Conservation (phyloP, 2,113 vertebrate species). For the Deroptyus accipitrinus region DNA sequence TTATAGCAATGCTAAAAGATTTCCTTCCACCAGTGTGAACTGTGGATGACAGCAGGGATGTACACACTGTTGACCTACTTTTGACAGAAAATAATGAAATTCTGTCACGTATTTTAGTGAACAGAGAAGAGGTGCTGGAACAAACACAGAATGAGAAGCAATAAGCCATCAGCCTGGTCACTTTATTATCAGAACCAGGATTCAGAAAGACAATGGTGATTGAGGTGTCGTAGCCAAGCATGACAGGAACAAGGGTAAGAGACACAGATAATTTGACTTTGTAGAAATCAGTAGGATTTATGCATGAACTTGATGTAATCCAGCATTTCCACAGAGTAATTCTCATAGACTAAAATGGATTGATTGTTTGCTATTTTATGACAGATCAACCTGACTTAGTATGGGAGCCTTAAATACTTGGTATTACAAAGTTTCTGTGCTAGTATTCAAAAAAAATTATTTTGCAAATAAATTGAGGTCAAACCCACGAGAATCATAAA, state of each 20-base stretch:
- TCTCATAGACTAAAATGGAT: not conserved
- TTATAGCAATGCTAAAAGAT: not conserved
- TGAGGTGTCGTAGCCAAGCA: not conserved
- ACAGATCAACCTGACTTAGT: not conserved
- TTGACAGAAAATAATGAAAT: not conserved
- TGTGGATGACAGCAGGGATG: not conserved
- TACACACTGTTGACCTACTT: constrained; percentile 4
- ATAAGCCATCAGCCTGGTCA: not conserved
- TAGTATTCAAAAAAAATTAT: not conserved
- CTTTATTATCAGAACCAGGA: not conserved
- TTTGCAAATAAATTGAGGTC: constrained; percentile 11
- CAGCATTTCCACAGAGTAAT: not conserved
- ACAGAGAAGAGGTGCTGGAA: not conserved
- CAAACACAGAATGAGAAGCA: not conserved
- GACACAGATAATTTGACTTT: not conserved
- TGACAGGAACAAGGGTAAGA: not conserved
- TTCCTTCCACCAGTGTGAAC: not conserved
- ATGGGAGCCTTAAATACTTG: not conserved
- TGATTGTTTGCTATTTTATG: not conserved
- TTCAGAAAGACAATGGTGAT: not conserved
- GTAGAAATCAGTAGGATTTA: not conserved
- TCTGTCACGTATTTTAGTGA: not conserved
- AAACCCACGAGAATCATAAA: not conserved
- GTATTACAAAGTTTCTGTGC: not conserved
- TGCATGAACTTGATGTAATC: not conserved